Evolutionary conservation across 2,888 invertebrate genomes (phyloP), one percentile per base, ranked within the genome.

Genomic region (Ceratothoa steindachneri): DNA sequence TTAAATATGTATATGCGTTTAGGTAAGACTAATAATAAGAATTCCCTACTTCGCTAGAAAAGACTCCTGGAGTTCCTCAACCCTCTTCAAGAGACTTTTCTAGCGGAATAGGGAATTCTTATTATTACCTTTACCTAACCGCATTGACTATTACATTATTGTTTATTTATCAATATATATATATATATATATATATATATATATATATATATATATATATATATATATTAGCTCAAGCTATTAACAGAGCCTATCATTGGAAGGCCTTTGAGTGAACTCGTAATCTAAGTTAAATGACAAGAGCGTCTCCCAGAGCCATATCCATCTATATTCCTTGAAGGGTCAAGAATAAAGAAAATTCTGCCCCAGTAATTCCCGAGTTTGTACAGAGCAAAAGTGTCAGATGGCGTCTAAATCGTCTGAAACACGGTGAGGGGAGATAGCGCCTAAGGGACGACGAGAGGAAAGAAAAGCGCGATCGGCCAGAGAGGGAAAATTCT

Each of bases 131-230:
- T n/a, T n/a, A n/a, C n/a, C n/a, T n/a, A 41, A 9, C 7, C 15
- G 15, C 15, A 41, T 41, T n/a, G n/a, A n/a, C n/a, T n/a, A n/a
- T n/a, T n/a, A n/a, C n/a, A n/a, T n/a, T n/a, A n/a, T n/a, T n/a
- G n/a, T n/a, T n/a, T n/a, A 55, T 55, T 19, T 55, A 55, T 55
- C 7, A 15, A 55, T 55, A 55, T 55, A 55, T 55, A 55, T 19
- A 55, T 55, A 55, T 55, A 55, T 55, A 55, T 55, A 55, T 55
- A 55, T 55, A 55, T 55, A 55, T 55, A 55, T 55, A 55, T 55
- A 55, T 55, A 55, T 55, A 55, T 55, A 55, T 55, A 55, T 55
- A 55, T 55, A 55, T 55, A 55, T 55, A 55, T 55, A 55, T 55
- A 55, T 55, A 19, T 12, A 55, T 12, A 55, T 19, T 19, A 55